These are phyloP conservation scores for Cyprinodon variegatus DNA, from an alignment of 2,113 vertebrate genomes.

Conservation along the genomic window DNA sequence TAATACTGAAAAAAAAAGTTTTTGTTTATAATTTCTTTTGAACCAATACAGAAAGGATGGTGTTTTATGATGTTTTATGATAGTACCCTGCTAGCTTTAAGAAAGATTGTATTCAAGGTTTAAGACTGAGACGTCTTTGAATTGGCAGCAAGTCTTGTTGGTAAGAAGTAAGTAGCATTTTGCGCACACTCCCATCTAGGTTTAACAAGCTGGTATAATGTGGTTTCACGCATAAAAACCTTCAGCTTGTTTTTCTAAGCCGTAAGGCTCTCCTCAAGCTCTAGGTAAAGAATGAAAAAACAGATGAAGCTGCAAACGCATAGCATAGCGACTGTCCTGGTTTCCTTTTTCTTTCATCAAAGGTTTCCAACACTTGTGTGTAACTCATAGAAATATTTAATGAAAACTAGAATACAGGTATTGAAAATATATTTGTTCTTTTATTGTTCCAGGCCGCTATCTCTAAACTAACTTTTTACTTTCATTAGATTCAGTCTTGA, in stretches of 20 bases:
- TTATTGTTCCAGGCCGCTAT: background rate
- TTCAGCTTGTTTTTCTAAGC: conserved; percentile 13
- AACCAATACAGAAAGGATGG: background rate
- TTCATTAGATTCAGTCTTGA: background rate
- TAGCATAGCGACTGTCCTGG: background rate
- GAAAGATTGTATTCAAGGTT: background rate
- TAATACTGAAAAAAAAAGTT: background rate
- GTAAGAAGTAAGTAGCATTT: conserved; percentile 15
- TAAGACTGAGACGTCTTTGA: conserved; percentile 5
- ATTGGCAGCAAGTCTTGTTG: conserved; percentile 8
- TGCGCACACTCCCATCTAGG: conserved; percentile 13
- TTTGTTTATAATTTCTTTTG: background rate
- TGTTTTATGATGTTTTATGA: too few species aligned
- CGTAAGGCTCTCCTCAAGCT: conserved; percentile 1
- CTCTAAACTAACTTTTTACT: background rate
- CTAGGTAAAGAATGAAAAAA: background rate
- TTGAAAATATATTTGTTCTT: background rate
- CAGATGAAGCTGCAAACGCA: background rate
- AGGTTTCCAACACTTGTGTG: background rate
- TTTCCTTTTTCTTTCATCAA: background rate
- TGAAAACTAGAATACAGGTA: background rate
- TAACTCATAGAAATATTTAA: background rate
- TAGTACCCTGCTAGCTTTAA: background rate
- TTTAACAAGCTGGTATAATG: conserved; percentile 2
- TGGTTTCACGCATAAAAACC: conserved; percentile 12